Evolutionary conservation across 2,797 vertebrate species (phyloP), one percentile per base, ranked within the genome.

Genomic region (Myotis daubentonii): DNA sequence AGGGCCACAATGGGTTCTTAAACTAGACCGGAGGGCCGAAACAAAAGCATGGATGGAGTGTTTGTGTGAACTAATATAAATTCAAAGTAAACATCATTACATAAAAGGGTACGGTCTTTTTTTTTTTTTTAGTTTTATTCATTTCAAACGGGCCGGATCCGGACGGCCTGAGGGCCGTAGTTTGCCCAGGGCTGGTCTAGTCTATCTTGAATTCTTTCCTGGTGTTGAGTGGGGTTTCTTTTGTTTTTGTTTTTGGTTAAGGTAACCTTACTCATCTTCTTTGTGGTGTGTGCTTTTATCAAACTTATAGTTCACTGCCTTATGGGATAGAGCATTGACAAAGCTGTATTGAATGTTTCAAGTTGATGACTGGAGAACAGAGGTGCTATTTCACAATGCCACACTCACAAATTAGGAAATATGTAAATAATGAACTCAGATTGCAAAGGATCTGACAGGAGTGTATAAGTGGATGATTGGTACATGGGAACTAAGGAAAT

Each of bases 231-330:
- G 96, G 10, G 96, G 19, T 95, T 16, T n/a, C 44, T 68, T 68
- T 66, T 19, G 65, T 66, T 95, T 89, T 95, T 95, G 96, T 95
- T 94, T 87, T 96, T 94, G 96, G 80, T 95, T 96, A 19, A 60
- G 82, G 90, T 85, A 95, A 55, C 75, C 76, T 68, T 20, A 81
- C 33, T 76, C 87, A 89, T 92, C 70, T 60, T 89, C 12, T 47
- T 95, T 90, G 94, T 93, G 49, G 9, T 55, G 78, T 95, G 41
- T 91, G 66, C 33, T 74, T 96, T 96, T 76, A 89, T 91, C 83
- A 74, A 49, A 74, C 90, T 91, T 81, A n/a, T 20, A 94, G 20
- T 38, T 28, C 76, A 66, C 80, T 93, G 25, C 17, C 47, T 96
- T 80, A 33, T 79, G 76, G 70, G 89, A 80, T n/a, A 85, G 72